Percentiles rank a stretch among this genome's conserved stretches.
These are phyloP conservation scores for Dicerorhinus sumatrensis DNA, from an alignment of 2,113 vertebrate genomes.

Conservation along the genomic window DNA sequence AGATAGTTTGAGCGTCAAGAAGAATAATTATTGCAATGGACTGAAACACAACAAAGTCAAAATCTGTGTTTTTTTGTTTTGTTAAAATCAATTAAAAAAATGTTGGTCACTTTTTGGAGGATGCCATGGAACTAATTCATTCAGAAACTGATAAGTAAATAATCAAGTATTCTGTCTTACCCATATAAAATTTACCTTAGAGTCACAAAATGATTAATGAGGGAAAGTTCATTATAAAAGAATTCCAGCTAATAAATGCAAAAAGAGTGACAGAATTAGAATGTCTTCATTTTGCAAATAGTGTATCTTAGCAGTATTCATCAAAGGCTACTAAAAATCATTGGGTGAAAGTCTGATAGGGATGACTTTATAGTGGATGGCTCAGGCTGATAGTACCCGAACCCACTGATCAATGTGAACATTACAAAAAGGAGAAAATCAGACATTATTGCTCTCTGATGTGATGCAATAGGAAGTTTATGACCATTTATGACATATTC, in stretches of 20 bases:
- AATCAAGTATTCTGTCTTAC: not conserved
- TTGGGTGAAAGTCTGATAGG: not conserved
- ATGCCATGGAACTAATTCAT: not conserved
- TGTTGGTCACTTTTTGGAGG: not conserved
- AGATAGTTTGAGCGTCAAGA: not conserved
- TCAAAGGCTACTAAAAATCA: not conserved
- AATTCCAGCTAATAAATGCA: not conserved
- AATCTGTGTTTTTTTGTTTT: not conserved
- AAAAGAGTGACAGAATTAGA: not conserved
- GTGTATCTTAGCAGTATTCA: not conserved
- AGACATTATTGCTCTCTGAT: not conserved
- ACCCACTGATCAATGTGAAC: not conserved
- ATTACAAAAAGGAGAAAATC: not conserved
- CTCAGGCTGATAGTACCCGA: not conserved
- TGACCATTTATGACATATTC: not conserved
- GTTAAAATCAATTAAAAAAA: not conserved
- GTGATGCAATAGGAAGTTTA: not conserved
- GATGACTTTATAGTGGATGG: not conserved
- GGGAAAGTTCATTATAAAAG: not conserved
- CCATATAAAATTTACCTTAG: not conserved
- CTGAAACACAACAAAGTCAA: not conserved
- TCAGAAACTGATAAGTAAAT: not conserved
- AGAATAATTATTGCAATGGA: not conserved
- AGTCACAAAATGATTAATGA: not conserved
- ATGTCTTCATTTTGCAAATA: constrained; percentile 16